phyloP scores from a whole-genome alignment of 2,888 invertebrate species.

The Drosophila mayaguana region DNA sequence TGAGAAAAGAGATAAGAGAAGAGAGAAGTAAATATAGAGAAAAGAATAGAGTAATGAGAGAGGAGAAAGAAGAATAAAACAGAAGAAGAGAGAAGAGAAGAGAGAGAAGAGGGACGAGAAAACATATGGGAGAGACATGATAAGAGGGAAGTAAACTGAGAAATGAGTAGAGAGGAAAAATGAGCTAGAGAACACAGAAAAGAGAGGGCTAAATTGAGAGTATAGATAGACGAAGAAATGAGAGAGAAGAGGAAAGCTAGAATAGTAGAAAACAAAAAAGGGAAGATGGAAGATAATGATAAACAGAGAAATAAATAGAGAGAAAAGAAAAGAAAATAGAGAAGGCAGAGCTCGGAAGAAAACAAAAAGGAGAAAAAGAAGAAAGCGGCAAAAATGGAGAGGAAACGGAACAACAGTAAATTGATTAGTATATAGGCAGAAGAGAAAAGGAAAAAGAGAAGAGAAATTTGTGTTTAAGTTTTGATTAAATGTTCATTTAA shows the following conservation, averaged over 20 bases:
- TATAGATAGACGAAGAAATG: too few species aligned
- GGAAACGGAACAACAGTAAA: too few species aligned
- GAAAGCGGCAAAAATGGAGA: neutral
- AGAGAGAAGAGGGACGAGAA: neutral
- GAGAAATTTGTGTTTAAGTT: neutral
- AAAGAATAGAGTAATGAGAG: neutral
- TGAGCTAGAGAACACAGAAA: neutral
- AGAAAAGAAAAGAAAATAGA: neutral
- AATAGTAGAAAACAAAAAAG: neutral
- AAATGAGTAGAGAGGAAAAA: neutral
- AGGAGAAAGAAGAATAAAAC: neutral
- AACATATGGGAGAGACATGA: too few species aligned
- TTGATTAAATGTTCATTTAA: neutral
- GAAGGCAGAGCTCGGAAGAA: neutral
- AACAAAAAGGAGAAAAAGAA: neutral
- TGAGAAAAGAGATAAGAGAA: neutral
- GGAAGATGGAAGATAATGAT: too few species aligned
- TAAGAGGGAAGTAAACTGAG: neutral
- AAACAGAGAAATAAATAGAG: too few species aligned
- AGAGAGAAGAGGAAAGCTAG: neutral
- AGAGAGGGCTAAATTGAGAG: too few species aligned
- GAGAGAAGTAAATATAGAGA: neutral
- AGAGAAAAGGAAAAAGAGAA: neutral
- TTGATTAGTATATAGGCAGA: neutral
- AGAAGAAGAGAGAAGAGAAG: neutral